Evolutionary conservation across 2,113 vertebrate genomes (phyloP), one percentile per base, ranked within the genome.

Genomic region (Seriola dumerili): DNA sequence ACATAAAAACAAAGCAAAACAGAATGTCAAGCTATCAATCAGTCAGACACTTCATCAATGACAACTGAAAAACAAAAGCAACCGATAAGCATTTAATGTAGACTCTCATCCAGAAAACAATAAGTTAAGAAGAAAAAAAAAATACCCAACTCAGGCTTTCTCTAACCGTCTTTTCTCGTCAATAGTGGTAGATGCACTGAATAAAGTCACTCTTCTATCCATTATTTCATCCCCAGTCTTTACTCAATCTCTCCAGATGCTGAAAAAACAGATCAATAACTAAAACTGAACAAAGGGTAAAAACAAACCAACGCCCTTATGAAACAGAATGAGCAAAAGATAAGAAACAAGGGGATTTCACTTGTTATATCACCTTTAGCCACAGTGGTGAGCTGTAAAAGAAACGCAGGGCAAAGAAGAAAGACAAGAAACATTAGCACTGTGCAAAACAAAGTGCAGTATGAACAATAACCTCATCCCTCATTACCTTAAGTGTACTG

Each of bases 401-500:
- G 10, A 70, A 34, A 9, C 68, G 17, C n/a, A 17, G 68, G 46
- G 17, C 6, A 17, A 3, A 38, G 42, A 8, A n/a, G 34, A 8
- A 17, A 74, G 17, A 23, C 38, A 32, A 29, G 40, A 58, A 48
- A 50, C 76, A 59, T 67, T n/a, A n/a, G 52, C 52, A 13, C 46
- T 50, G 46, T 16, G 46, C 46, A 17, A 44, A 44, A 44, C 42
- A 44, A 17, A 61, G 7, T 21, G 6, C 32, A 75, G 4, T 29
- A 17, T 25, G 44, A 7, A 69, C 7, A 7, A 71, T 14, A 21
- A 44, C 16, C 42, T 46, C 5, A 32, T 44, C 59, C n/a, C 23
- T 59, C 23, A 59, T 61, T 69, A 84, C 16, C 34, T 29, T 66
- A 46, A 71, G 14, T 71, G 21, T 48, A 55, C 8, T 55, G 46